phyloP scores from a whole-genome alignment of 1,140 invertebrate species.

The Stegodyphus mimosarum region DNA sequence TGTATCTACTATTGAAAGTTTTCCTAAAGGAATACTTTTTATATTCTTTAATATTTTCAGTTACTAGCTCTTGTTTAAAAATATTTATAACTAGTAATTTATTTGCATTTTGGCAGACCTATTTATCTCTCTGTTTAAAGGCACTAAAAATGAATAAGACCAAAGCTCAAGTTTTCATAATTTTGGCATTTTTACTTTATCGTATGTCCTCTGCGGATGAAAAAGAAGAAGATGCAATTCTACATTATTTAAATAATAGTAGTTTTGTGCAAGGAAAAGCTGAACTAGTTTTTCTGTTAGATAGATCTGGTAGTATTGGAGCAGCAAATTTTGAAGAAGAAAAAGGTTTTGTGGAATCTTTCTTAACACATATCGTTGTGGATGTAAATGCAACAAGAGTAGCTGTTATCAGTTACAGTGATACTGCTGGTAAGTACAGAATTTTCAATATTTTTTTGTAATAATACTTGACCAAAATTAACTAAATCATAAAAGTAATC shows the following conservation, averaged over 20 bases:
- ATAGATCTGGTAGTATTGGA: slow-evolving; percentile 57
- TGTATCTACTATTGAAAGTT: too few relatives aligned
- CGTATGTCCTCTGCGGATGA: too few relatives aligned
- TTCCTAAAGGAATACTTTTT: too few relatives aligned
- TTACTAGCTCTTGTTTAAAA: too few relatives aligned
- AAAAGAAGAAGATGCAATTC: slow-evolving; percentile 31
- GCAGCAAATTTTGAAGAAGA: slow-evolving; percentile 46
- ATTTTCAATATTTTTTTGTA: neutral
- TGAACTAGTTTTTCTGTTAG: slow-evolving; percentile 51
- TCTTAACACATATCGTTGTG: slow-evolving; percentile 50
- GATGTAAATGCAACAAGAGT: slow-evolving; percentile 46
- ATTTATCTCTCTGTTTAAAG: slow-evolving; percentile 11
- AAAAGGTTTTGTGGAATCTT: slow-evolving; percentile 57
- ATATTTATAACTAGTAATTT: too few relatives aligned
- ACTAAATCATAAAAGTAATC: too few relatives aligned
- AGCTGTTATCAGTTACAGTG: slow-evolving; percentile 55
- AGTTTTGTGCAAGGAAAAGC: slow-evolving; percentile 13
- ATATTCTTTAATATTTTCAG: too few relatives aligned
- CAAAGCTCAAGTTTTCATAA: neutral
- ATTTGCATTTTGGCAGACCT: neutral
- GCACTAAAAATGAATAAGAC: neutral
- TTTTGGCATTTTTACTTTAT: neutral
- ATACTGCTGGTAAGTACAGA: slow-evolving; percentile 31
- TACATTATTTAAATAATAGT: slow-evolving; percentile 14
- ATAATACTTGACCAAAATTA: too few relatives aligned